Evolutionary conservation across 2,888 invertebrate genomes (phyloP).

Genomic region (Timandra comae): DNA sequence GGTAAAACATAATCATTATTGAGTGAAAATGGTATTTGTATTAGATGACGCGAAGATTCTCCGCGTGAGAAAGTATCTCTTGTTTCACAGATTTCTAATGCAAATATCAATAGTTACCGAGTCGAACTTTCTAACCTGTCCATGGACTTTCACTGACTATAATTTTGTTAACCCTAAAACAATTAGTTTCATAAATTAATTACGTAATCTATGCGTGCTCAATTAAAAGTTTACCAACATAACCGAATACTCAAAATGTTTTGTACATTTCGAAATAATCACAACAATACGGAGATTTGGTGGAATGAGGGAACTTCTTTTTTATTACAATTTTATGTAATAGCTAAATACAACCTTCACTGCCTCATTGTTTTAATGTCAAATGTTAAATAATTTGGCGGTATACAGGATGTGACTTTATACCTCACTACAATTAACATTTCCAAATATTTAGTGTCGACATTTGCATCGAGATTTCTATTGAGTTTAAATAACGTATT

Average conservation of each 20-base stretch:
- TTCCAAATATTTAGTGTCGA: too few species aligned
- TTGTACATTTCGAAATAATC: conserved; percentile 13
- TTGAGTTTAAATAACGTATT: too few species aligned
- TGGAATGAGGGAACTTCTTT: conserved; percentile 21
- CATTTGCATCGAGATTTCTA: too few species aligned
- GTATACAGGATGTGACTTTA: conserved; percentile 18
- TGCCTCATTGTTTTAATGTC: conserved; percentile 2
- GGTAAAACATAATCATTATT: too few species aligned
- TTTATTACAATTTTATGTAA: conserved; percentile 19
- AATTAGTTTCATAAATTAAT: conserved; percentile 20
- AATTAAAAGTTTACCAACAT: not conserved
- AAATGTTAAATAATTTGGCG: conserved; percentile 1
- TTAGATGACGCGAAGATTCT: conserved; percentile 29
- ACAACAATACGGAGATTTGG: conserved; percentile 17
- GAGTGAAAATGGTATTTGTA: not conserved
- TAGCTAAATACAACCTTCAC: conserved; percentile 10
- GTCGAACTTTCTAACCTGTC: conserved; percentile 67
- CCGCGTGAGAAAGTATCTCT: conserved; percentile 58
- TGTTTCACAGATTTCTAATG: conserved; percentile 66
- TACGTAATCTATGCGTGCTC: conserved; percentile 4
- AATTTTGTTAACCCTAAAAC: conserved; percentile 35
- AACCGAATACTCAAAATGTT: conserved; percentile 8
- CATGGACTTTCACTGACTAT: conserved; percentile 55
- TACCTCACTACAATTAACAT: too few species aligned
- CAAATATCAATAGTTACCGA: conserved; percentile 61